These are phyloP conservation scores for Apostichopus leukothele DNA, from an alignment of 53 echinoderm and acorn worm species.

Conservation along the genomic window DNA sequence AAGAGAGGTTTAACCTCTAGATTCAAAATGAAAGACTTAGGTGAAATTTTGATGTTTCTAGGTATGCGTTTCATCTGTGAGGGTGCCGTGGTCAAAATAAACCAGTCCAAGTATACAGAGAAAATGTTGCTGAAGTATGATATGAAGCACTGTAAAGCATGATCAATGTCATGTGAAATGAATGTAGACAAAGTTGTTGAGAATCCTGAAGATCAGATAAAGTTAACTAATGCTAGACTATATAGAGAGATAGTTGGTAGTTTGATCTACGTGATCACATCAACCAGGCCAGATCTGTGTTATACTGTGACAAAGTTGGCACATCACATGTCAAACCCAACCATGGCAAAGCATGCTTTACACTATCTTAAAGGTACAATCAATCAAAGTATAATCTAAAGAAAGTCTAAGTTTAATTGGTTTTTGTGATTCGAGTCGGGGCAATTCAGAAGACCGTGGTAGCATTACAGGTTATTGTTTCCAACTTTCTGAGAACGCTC, in stretches of 20 bases:
- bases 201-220: background rate
- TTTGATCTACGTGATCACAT: background rate
- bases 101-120: background rate
- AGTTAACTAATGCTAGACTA: conserved; percentile 16
- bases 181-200: conserved; percentile 24
- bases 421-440: conserved; percentile 20
- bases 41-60: background rate
- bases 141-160: background rate
- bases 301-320: conserved; percentile 26
- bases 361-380: background rate
- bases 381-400: background rate
- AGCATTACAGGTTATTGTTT: conserved; percentile 48
- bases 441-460: conserved; percentile 34
- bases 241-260: conserved; percentile 24
- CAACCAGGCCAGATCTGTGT: background rate
- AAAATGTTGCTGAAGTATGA: background rate
- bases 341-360: conserved; percentile 40
- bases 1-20: background rate
- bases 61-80: conserved; percentile 10
- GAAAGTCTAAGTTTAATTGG: background rate
- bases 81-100: background rate
- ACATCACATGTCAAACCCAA: conserved; percentile 24
- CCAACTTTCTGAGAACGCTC: conserved; percentile 20
- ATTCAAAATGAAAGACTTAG: background rate
- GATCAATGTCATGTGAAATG: background rate